Evolutionary conservation across 2,888 invertebrate species (phyloP).

Genomic region (Campaea margaritaria): DNA sequence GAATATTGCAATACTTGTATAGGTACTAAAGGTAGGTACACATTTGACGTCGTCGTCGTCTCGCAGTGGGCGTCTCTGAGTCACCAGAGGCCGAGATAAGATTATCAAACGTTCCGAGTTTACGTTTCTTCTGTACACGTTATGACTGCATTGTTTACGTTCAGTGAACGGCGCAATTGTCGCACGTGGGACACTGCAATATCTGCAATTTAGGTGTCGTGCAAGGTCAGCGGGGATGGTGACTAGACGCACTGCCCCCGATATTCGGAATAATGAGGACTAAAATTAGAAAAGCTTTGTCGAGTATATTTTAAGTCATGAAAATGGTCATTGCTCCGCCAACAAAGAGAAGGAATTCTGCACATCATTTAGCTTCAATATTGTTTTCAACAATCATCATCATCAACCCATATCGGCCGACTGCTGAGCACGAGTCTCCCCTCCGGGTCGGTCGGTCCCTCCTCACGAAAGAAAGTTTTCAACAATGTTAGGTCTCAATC

Average conservation of each 20-base stretch:
- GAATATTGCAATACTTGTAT: constrained; percentile 31
- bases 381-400: constrained; percentile 8
- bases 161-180: constrained; percentile 44
- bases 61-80: constrained; percentile 56
- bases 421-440: too few relatives aligned
- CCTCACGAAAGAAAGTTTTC: too few relatives aligned
- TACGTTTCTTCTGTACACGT: constrained; percentile 45
- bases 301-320: constrained; percentile 2
- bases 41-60: constrained; percentile 43
- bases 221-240: constrained; percentile 53
- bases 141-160: constrained; percentile 52
- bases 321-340: constrained; percentile 7
- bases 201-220: constrained; percentile 49
- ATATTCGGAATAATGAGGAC: constrained; percentile 28
- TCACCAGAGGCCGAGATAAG: constrained; percentile 51
- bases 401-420: too few relatives aligned
- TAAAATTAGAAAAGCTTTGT: constrained; percentile 36
- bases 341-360: constrained; percentile 7
- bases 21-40: too few relatives aligned
- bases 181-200: constrained; percentile 54
- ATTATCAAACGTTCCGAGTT: constrained; percentile 47
- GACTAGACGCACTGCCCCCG: constrained; percentile 31
- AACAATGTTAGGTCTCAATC: too few relatives aligned
- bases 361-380: constrained; percentile 12
- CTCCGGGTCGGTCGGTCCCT: too few relatives aligned